Percentiles rank a stretch among this genome's conserved stretches.
Conservation (phyloP, 2,113 vertebrate genomes). For the Oryzias woworae region DNA sequence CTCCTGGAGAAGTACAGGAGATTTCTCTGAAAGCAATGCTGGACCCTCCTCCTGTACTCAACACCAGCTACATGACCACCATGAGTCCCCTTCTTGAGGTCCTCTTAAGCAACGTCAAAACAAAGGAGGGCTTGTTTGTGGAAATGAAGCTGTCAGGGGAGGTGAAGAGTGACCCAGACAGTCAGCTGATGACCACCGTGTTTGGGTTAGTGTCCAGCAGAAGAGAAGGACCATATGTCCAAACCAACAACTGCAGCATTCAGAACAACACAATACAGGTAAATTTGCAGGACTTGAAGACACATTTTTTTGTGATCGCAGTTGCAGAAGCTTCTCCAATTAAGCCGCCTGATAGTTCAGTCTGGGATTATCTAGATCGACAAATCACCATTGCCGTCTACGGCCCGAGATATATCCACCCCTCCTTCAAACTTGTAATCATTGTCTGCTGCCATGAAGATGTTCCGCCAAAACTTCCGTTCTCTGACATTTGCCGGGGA, state of each 20-base stretch:
- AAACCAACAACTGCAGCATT: conserved; percentile 81
- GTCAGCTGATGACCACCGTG: conserved; percentile 90
- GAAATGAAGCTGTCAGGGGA: conserved; percentile 88
- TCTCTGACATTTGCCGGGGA: conserved; percentile 83
- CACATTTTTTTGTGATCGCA: conserved; percentile 84
- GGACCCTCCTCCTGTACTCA: conserved; percentile 85
- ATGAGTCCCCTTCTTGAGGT: conserved; percentile 90
- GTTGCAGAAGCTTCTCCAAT: conserved; percentile 79
- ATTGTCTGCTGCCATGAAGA: conserved; percentile 87
- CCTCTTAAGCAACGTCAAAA: conserved; percentile 86
- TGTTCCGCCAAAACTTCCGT: conserved; percentile 84
- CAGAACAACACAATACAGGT: conserved; percentile 87
- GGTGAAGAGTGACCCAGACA: conserved; percentile 86
- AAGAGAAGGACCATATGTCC: conserved; percentile 89
- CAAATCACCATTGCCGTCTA: conserved; percentile 88
- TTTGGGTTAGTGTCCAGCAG: conserved; percentile 81
- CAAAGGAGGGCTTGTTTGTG: conserved; percentile 80
- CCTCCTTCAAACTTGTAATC: conserved; percentile 87
- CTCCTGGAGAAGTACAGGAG: conserved; percentile 87
- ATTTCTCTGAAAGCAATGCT: conserved; percentile 87
- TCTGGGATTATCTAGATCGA: conserved; percentile 83
- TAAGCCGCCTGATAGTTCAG: conserved; percentile 79
- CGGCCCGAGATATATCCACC: conserved; percentile 92
- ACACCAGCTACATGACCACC: conserved; percentile 86
- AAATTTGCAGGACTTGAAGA: conserved; percentile 83